phyloP scores from a whole-genome alignment of 2,888 invertebrate genomes.

The Lingula anatina region DNA sequence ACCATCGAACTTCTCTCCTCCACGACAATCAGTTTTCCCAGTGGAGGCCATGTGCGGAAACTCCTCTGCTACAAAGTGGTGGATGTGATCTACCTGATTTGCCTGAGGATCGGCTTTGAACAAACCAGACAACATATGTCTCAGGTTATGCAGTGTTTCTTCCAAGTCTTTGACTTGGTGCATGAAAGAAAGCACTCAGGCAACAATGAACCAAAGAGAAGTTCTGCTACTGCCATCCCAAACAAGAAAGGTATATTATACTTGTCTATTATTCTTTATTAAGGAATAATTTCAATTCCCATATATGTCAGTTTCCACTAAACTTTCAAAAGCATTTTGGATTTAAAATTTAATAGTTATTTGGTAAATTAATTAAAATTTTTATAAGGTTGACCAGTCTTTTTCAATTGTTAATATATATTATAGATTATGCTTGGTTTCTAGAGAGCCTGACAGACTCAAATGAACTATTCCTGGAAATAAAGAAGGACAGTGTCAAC shows the following conservation, averaged over 20 bases:
- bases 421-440: too few relatives aligned
- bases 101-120: slow-evolving; percentile 56
- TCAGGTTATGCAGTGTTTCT: slow-evolving; percentile 39
- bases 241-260: too few relatives aligned
- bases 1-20: slow-evolving; percentile 76
- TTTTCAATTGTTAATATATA: too few relatives aligned
- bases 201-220: too few relatives aligned
- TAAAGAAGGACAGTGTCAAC: slow-evolving; percentile 36
- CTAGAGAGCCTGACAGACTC: slow-evolving; percentile 3
- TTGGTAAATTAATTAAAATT: too few relatives aligned
- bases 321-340: too few relatives aligned
- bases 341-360: too few relatives aligned
- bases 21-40: slow-evolving; percentile 73
- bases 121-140: slow-evolving; percentile 52
- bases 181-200: slow-evolving; percentile 10
- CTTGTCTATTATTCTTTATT: too few relatives aligned
- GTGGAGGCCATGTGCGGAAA: slow-evolving; percentile 69
- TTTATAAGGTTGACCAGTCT: too few relatives aligned
- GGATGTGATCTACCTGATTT: slow-evolving; percentile 70
- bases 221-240: too few relatives aligned
- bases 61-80: slow-evolving; percentile 76
- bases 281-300: too few relatives aligned
- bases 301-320: too few relatives aligned
- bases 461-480: slow-evolving; percentile 35
- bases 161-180: slow-evolving; percentile 41